Percentiles rank a stretch among this genome's conserved stretches.
phyloP scores from a whole-genome alignment of 1,140 invertebrate genomes.

The Lucilia sericata region DNA sequence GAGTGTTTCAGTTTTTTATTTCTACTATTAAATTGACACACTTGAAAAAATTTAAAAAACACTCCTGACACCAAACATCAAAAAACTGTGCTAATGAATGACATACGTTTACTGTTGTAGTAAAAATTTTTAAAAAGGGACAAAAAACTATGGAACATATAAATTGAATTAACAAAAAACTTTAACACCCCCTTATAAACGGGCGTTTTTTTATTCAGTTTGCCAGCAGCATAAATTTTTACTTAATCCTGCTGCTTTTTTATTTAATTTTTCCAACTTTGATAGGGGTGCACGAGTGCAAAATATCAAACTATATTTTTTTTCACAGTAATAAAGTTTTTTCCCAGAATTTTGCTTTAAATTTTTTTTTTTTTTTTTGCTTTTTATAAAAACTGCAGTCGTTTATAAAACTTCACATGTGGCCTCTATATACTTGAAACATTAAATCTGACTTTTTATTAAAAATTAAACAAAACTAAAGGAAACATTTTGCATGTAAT shows the following conservation, averaged over 20 bases:
- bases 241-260: not conserved
- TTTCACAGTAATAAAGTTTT: not conserved
- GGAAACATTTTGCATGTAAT: too few relatives aligned
- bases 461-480: too few relatives aligned
- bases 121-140: not conserved
- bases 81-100: not conserved
- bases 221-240: not conserved
- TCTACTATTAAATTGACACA: constrained; percentile 1
- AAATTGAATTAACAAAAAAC: constrained; percentile 20
- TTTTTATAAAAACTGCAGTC: not conserved
- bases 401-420: not conserved
- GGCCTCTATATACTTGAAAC: not conserved
- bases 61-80: not conserved
- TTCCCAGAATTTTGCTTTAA: not conserved
- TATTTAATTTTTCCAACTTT: not conserved
- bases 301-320: not conserved
- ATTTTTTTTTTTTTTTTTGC: not conserved
- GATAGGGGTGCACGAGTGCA: not conserved
- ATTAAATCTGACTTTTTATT: not conserved
- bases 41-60: not conserved
- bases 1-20: not conserved
- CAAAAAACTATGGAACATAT: not conserved
- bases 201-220: not conserved
- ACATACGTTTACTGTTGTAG: not conserved
- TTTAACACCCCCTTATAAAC: not conserved